phyloP scores from a whole-genome alignment of 2,797 vertebrate species.

The Eupleurogrammus muticus region DNA sequence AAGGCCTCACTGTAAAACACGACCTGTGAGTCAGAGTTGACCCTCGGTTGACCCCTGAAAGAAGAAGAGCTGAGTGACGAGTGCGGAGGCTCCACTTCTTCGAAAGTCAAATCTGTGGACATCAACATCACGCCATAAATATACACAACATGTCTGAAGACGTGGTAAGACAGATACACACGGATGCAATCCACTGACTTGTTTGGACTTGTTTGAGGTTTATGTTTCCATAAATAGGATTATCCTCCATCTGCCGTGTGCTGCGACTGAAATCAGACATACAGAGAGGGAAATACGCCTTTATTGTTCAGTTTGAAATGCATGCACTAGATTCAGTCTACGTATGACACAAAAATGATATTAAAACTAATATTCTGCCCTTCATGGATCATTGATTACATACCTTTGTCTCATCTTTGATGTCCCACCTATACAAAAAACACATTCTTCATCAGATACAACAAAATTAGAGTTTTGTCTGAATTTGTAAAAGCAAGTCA shows the following conservation, averaged over 20 bases:
- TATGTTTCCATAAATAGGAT: conserved; percentile 85
- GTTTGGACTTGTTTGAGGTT: conserved; percentile 52
- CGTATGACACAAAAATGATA: neutral
- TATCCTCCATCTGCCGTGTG: conserved; percentile 80
- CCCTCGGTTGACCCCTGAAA: conserved; percentile 39
- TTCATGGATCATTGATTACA: neutral
- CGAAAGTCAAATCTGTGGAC: conserved; percentile 5
- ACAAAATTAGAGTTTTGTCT: neutral
- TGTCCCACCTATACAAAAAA: conserved; percentile 55
- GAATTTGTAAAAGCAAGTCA: conserved; percentile 8
- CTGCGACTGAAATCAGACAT: conserved; percentile 47
- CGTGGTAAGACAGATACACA: neutral
- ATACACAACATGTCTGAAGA: neutral
- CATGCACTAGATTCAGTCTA: too few species aligned
- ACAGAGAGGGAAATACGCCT: conserved; percentile 20
- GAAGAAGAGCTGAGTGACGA: conserved; percentile 40
- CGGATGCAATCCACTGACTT: conserved; percentile 51
- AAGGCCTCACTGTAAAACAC: neutral
- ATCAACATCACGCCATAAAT: conserved; percentile 23
- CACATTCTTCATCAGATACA: conserved; percentile 3
- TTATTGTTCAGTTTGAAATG: neutral
- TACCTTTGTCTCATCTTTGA: conserved; percentile 61
- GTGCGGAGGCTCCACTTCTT: conserved; percentile 38
- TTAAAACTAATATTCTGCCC: neutral
- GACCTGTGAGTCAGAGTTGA: conserved; percentile 57